A percentile compares a stretch with the other conserved stretches of the same genome.
Conservation (phyloP, 2,797 vertebrate genomes). For the Xiphophorus birchmanni region DNA sequence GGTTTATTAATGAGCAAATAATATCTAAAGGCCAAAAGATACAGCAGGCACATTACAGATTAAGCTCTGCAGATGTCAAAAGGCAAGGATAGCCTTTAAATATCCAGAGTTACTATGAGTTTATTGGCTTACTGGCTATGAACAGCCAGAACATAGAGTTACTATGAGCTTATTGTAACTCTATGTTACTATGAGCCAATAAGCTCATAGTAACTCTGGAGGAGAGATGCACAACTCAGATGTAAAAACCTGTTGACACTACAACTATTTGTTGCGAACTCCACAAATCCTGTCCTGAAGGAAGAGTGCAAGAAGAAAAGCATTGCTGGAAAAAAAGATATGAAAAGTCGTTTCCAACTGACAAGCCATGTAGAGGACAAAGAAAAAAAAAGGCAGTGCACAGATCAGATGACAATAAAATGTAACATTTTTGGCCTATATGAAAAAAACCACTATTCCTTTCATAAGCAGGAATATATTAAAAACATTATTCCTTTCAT, state of each 20-base stretch:
- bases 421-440: not conserved
- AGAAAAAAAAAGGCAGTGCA: not conserved
- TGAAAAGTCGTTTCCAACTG: not conserved
- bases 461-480: not conserved
- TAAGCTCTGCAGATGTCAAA: not conserved
- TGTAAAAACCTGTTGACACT: not conserved
- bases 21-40: not conserved
- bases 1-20: not conserved
- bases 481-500: not conserved
- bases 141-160: no score
- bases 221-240: not conserved
- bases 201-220: not conserved
- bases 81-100: not conserved
- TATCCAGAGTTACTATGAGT: not conserved
- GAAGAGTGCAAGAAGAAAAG: not conserved
- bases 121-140: no score
- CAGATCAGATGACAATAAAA: not conserved
- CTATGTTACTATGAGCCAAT: not conserved
- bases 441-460: not conserved
- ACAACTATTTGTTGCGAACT: not conserved
- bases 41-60: not conserved
- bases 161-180: no score
- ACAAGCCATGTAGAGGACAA: not conserved
- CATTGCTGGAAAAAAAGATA: not conserved
- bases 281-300: not conserved